Conservation (phyloP, 2,113 vertebrate genomes). For the Urocitellus parryii region DNA sequence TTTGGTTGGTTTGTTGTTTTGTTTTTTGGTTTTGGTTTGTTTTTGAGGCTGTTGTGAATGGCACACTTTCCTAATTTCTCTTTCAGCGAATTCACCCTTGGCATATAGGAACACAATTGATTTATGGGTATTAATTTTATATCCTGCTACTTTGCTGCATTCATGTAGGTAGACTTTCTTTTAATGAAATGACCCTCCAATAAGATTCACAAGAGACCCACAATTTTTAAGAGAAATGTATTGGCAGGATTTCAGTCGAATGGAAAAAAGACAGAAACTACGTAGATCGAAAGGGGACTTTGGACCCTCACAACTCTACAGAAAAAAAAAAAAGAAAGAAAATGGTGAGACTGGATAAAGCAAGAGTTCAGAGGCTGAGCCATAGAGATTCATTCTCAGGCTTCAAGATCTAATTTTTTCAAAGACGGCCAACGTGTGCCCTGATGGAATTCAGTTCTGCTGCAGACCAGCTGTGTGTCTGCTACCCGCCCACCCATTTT, state of each 20-base stretch:
- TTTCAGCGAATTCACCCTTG: no score
- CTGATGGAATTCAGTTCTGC: not conserved
- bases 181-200: not conserved
- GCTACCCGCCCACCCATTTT: no score
- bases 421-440: not conserved
- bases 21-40: no score
- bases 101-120: no score
- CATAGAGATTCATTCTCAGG: not conserved
- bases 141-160: not conserved
- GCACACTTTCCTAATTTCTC: no score
- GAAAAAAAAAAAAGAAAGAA: not conserved
- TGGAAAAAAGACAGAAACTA: not conserved
- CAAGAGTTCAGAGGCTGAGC: not conserved
- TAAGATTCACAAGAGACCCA: conserved; percentile 18
- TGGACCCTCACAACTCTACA: not conserved
- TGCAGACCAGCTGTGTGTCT: not conserved
- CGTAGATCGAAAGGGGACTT: not conserved
- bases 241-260: not conserved
- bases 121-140: no score
- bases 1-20: no score
- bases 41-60: no score
- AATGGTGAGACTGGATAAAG: not conserved
- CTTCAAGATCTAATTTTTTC: not conserved
- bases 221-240: not conserved
- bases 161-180: not conserved